A percentile compares a stretch with the other conserved stretches of the same genome.
phyloP scores from a whole-genome alignment of 2,113 vertebrate genomes.

The Xenopus borealis region DNA sequence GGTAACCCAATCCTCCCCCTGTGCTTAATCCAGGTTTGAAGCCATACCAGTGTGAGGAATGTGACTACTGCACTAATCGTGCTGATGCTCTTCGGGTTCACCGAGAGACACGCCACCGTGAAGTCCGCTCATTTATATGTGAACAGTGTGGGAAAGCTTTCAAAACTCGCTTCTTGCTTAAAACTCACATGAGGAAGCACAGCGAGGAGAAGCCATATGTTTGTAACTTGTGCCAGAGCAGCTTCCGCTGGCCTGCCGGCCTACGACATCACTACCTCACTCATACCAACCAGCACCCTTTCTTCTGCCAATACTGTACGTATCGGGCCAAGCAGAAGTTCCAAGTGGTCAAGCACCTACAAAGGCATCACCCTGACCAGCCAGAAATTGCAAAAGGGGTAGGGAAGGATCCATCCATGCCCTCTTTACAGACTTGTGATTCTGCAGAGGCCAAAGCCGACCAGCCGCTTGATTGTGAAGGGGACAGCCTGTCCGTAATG shows the following conservation, averaged over 20 bases:
- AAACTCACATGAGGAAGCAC: conserved; percentile 91
- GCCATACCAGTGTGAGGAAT: conserved; percentile 81
- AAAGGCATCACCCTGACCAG: conserved; percentile 76
- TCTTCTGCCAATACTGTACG: conserved; percentile 84
- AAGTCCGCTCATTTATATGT: conserved; percentile 85
- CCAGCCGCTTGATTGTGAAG: conserved; percentile 36
- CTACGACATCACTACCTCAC: conserved; percentile 91
- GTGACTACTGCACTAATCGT: conserved; percentile 88
- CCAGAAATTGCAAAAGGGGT: conserved; percentile 74
- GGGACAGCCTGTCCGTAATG: conserved; percentile 50
- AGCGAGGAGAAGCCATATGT: conserved; percentile 81
- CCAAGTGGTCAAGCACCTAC: conserved; percentile 87
- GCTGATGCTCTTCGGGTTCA: conserved; percentile 87
- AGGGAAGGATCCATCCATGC: conserved; percentile 71
- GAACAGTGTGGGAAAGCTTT: conserved; percentile 97
- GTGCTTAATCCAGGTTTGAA: conserved; percentile 74
- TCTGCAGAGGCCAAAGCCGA: neutral
- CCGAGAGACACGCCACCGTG: conserved; percentile 82
- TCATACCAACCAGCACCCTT: conserved; percentile 88
- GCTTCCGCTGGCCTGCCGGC: conserved; percentile 92
- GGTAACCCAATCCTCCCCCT: too few relatives aligned
- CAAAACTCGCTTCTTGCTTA: conserved; percentile 90
- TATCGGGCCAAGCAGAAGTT: conserved; percentile 95
- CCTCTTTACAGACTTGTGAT: conserved; percentile 69
- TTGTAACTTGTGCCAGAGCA: conserved; percentile 79